Percentiles rank a stretch among this genome's conserved stretches.
phyloP scores from a whole-genome alignment of 2,113 vertebrate species.

The Barnardius zonarius region DNA sequence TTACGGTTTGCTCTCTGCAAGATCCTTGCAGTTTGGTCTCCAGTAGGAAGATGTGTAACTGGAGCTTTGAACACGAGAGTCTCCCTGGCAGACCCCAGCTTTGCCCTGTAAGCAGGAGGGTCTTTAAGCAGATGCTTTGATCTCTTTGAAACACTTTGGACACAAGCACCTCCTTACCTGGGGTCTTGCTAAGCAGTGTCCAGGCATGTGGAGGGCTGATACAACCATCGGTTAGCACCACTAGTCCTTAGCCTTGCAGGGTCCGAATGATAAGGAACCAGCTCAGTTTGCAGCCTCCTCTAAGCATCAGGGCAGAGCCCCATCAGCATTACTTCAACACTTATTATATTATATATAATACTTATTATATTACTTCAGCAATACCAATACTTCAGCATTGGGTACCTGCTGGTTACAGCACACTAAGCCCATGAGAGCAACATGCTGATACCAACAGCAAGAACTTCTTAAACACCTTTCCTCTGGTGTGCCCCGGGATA shows the following conservation, averaged over 20 bases:
- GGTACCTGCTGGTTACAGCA: not conserved
- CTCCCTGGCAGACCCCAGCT: not conserved
- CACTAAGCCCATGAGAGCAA: not conserved
- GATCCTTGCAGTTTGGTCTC: not conserved
- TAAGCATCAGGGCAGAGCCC: not conserved
- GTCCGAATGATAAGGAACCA: not conserved
- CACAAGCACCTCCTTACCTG: not conserved
- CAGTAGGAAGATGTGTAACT: not conserved
- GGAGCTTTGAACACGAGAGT: not conserved
- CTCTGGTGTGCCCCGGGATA: not conserved
- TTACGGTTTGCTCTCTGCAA: not conserved
- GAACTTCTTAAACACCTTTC: not conserved
- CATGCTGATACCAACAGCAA: not conserved
- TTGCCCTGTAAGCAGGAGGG: not conserved
- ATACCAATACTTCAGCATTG: not conserved
- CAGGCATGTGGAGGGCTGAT: not conserved
- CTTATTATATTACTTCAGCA: too few relatives aligned
- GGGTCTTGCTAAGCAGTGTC: not conserved
- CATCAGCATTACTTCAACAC: not conserved
- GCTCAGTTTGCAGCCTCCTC: not conserved
- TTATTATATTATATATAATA: too few relatives aligned
- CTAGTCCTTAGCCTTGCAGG: not conserved
- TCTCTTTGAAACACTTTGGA: not conserved
- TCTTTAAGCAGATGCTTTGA: not conserved
- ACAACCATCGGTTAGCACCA: not conserved